Conservation (phyloP, 2,888 invertebrate genomes). For the Spodoptera exigua region DNA sequence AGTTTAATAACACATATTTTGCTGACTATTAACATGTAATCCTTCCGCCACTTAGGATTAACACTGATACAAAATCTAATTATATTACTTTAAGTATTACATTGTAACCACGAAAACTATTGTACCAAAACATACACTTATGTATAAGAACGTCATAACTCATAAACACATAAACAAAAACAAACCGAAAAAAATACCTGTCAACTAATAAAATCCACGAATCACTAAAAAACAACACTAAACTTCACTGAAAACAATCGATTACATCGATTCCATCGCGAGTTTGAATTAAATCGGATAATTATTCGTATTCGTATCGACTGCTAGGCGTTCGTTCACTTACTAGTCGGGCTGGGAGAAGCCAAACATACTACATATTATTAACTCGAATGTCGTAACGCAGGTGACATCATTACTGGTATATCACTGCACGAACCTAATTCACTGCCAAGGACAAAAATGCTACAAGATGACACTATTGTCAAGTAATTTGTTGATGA, state of each 20-base stretch:
- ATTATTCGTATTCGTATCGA: conserved; percentile 62
- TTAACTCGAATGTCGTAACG: conserved; percentile 80
- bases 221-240: conserved; percentile 15
- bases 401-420: conserved; percentile 81
- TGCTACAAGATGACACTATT: conserved; percentile 47
- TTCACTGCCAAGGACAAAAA: conserved; percentile 70
- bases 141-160: not conserved
- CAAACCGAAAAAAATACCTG: conserved; percentile 40
- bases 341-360: conserved; percentile 74
- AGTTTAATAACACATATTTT: too few species aligned
- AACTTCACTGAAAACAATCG: conserved; percentile 53
- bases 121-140: too few species aligned
- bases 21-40: too few species aligned
- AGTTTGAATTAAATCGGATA: conserved; percentile 51
- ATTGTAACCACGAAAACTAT: too few species aligned
- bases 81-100: too few species aligned
- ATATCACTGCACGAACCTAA: conserved; percentile 64
- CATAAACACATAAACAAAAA: not conserved
- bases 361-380: conserved; percentile 80
- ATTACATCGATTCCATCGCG: conserved; percentile 48
- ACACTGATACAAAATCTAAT: too few species aligned
- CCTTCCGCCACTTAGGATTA: too few species aligned
- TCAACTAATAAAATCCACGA: conserved; percentile 24
- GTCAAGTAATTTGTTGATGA: conserved; percentile 15
- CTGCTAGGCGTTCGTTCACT: conserved; percentile 67